These are phyloP conservation scores for Procavia capensis DNA, from an alignment of 2,113 vertebrate genomes.

Conservation along the genomic window DNA sequence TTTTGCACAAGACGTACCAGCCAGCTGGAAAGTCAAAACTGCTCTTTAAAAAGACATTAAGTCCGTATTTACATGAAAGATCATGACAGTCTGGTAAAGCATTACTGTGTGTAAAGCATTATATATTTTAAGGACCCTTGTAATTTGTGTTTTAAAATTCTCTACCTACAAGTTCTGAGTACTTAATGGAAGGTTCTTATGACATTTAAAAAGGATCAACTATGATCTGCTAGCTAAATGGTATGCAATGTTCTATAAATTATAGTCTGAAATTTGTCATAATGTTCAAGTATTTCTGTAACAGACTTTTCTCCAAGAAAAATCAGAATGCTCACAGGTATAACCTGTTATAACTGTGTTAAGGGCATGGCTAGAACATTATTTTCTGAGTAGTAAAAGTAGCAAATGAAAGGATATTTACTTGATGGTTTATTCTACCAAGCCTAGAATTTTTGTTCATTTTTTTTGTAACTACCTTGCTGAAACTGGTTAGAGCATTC, in stretches of 20 bases:
- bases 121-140: conserved; percentile 12
- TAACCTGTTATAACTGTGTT: neutral
- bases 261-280: conserved; percentile 47
- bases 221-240: conserved; percentile 27
- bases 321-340: neutral
- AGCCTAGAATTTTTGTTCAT: neutral
- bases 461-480: too few species aligned
- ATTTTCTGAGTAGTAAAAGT: neutral
- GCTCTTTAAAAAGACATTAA: conserved; percentile 45
- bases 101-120: neutral
- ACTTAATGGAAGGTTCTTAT: neutral
- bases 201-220: conserved; percentile 11
- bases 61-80: conserved; percentile 24
- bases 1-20: neutral
- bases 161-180: neutral
- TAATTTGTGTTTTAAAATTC: conserved; percentile 59
- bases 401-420: neutral
- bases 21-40: conserved; percentile 42
- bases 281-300: conserved; percentile 54
- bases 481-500: neutral
- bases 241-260: conserved; percentile 49
- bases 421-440: neutral
- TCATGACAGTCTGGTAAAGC: neutral
- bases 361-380: neutral
- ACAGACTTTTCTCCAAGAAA: conserved; percentile 56